Conservation (phyloP, 1,140 invertebrate species). For the Drosophila pachea region DNA sequence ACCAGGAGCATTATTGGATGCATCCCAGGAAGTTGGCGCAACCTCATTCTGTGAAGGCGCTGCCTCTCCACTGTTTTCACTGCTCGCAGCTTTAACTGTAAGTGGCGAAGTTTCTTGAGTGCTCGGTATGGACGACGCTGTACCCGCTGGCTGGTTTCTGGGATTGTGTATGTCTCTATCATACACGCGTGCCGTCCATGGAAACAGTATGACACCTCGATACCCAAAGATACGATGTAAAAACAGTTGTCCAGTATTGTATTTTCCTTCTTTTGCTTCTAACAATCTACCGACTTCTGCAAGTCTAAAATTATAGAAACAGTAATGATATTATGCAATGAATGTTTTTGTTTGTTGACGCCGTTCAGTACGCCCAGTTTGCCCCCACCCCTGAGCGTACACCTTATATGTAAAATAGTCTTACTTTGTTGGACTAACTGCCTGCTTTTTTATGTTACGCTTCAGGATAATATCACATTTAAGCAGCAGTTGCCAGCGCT, state of each 20-base stretch:
- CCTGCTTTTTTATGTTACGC: constrained; percentile 59
- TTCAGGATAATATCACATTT: constrained; percentile 54
- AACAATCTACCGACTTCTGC: constrained; percentile 84
- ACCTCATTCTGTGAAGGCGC: constrained; percentile 12
- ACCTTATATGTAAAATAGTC: constrained; percentile 7
- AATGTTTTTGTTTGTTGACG: constrained; percentile 26
- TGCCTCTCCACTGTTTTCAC: constrained; percentile 50
- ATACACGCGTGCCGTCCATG: constrained; percentile 96
- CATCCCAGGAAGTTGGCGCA: constrained; percentile 27
- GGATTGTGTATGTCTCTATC: constrained; percentile 89
- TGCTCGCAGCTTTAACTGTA: constrained; percentile 63
- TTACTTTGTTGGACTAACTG: constrained; percentile 61
- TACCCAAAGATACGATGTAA: constrained; percentile 97
- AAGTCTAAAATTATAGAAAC: constrained; percentile 76
- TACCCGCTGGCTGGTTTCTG: constrained; percentile 66
- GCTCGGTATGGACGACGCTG: constrained; percentile 69
- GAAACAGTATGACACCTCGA: constrained; percentile 95
- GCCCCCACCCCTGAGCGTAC: constrained; percentile 5
- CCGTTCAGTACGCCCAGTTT: constrained; percentile 7
- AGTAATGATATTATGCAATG: constrained; percentile 35
- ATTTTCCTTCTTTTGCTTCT: constrained; percentile 92
- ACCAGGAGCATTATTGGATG: neutral
- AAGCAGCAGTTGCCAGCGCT: constrained; percentile 51
- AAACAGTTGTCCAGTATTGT: constrained; percentile 97
- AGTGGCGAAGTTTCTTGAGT: constrained; percentile 56